Evolutionary conservation across 2,888 invertebrate species (phyloP).

Genomic region (Cheilosia grossa): DNA sequence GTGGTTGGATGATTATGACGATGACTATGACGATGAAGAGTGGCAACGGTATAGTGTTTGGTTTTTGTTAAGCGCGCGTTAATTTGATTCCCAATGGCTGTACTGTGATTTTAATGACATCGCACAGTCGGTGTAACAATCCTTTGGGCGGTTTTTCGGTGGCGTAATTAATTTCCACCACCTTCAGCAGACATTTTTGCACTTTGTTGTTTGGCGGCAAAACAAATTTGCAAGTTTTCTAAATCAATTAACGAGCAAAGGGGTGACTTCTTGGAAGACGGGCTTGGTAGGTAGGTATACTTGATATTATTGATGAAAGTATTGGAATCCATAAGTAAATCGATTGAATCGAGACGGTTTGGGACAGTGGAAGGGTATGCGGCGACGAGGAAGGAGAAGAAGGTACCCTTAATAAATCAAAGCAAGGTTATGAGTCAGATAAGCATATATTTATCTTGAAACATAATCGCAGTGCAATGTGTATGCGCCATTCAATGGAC

Average conservation of each 20-base stretch:
- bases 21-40: conserved; percentile 48
- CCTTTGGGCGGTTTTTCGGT: conserved; percentile 59
- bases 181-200: conserved; percentile 31
- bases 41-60: conserved; percentile 64
- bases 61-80: conserved; percentile 75
- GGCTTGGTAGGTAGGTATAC: not conserved
- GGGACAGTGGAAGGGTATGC: too few species aligned
- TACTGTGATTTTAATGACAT: conserved; percentile 71
- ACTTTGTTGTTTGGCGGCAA: conserved; percentile 59
- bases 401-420: too few species aligned
- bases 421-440: too few species aligned
- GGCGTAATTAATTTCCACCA: conserved; percentile 67
- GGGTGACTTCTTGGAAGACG: conserved; percentile 1
- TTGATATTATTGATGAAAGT: too few species aligned
- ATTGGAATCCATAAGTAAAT: too few species aligned
- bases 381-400: too few species aligned
- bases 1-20: conserved; percentile 12
- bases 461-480: too few species aligned
- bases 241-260: conserved; percentile 53
- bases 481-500: too few species aligned
- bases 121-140: conserved; percentile 50
- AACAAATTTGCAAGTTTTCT: conserved; percentile 58
- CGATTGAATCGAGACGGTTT: too few species aligned
- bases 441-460: too few species aligned
- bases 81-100: conserved; percentile 72